Conservation (phyloP, 1,140 invertebrate species). For the Procambarus virginalis region DNA sequence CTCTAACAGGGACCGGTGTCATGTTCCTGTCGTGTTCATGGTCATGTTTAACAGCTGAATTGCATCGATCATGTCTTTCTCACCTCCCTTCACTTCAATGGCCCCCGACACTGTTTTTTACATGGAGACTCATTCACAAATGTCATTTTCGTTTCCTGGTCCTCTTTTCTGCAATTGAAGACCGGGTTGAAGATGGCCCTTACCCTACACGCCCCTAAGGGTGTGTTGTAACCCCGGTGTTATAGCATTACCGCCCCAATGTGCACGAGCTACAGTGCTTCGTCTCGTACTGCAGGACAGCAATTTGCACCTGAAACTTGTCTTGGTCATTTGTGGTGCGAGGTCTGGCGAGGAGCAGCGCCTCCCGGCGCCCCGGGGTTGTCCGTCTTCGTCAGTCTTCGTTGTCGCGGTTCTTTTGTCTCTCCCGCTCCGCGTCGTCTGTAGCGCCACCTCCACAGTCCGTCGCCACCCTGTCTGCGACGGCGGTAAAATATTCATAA, state of each 20-base stretch:
- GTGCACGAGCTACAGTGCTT: background rate
- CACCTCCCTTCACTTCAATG: conserved; percentile 58
- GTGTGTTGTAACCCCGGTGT: background rate
- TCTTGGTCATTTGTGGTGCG: conserved; percentile 24
- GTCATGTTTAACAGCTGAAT: conserved; percentile 57
- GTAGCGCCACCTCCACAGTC: background rate
- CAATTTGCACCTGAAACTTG: conserved; percentile 41
- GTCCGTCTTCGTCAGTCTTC: conserved; percentile 34
- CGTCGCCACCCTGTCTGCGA: background rate
- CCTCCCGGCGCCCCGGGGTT: background rate
- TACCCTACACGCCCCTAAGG: background rate
- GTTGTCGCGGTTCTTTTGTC: background rate
- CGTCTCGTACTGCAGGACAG: background rate
- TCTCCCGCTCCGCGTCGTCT: background rate
- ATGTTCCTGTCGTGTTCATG: conserved; percentile 46
- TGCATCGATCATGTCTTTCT: conserved; percentile 57
- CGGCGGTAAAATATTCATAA: background rate
- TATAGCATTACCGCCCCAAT: background rate
- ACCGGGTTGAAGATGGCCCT: background rate
- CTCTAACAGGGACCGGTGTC: conserved; percentile 16
- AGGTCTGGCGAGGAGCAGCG: background rate
- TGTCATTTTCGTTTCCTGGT: conserved; percentile 41
- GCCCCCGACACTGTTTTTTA: conserved; percentile 39
- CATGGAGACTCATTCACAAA: conserved; percentile 30
- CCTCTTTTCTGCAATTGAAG: background rate